phyloP scores from a whole-genome alignment of 2,888 invertebrate species.

The Tachina grossa region DNA sequence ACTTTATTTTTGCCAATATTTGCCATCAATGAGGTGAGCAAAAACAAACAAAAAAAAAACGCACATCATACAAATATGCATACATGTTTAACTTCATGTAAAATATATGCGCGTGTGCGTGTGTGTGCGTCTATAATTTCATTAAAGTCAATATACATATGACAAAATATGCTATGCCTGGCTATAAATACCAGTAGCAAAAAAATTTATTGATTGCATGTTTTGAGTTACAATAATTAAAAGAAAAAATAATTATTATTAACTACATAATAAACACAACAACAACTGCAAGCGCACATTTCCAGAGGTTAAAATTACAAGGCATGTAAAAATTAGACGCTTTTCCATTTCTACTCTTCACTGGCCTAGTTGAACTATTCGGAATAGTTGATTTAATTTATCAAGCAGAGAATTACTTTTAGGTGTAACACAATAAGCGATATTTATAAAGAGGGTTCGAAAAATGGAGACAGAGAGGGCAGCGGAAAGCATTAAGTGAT shows the following conservation, averaged over 20 bases:
- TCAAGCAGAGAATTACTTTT: no score
- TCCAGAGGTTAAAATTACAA: no score
- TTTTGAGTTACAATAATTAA: slow-evolving; percentile 47
- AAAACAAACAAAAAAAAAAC: no score
- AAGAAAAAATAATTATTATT: slow-evolving; percentile 31
- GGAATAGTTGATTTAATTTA: no score
- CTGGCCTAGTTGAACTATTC: not conserved
- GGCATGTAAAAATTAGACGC: not conserved
- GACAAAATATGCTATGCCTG: slow-evolving; percentile 29
- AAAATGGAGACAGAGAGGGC: no score
- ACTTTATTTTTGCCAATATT: not conserved
- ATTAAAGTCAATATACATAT: slow-evolving; percentile 34
- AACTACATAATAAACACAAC: slow-evolving; percentile 37
- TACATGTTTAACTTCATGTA: not conserved
- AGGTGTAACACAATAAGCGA: no score
- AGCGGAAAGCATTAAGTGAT: no score
- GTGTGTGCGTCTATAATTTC: not conserved
- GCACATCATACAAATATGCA: not conserved
- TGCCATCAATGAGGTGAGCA: not conserved
- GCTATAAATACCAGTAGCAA: slow-evolving; percentile 27
- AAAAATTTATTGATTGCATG: slow-evolving; percentile 62
- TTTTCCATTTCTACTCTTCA: not conserved
- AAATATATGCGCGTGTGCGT: not conserved
- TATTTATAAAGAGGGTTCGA: no score
- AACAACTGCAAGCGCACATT: not conserved